Base-by-base conservation (phyloP, 1,140 invertebrate genomes). In the Drosophila orena region DNA sequence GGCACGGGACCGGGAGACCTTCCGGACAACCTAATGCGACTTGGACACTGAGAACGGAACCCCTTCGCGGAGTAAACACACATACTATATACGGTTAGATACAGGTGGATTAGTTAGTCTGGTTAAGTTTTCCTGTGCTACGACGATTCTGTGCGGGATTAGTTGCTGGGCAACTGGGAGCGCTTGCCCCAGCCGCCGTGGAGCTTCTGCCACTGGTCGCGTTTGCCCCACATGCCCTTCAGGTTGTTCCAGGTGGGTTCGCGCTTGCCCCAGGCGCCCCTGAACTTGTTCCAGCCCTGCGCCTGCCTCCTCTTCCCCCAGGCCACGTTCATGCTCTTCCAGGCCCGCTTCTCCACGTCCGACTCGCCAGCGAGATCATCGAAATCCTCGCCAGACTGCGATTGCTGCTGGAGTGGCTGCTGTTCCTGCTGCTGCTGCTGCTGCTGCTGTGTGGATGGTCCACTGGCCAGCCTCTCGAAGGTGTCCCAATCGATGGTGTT, bases 191-290 rank as follows among this genome's bases (percentile, higher is more conserved):
- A 92, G 8, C 91, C 89, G 10, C 77, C 90, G 38, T 90, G 81
- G 42, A 92, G 55, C 72, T 91, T 92, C 15, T 79, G 80, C 91
- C 91, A 91, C 30, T 90, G 81, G 72, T 91, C 86, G 44, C 94
- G 93, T 90, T 96, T 96, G 80, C 95, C 95, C 95, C 95, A 96
- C 90, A 96, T 94, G 38, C 95, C 95, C 91, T 95, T 94, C 66
- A 96, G 93, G 89, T 96, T 96, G 90, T 95, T 95, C 95, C 95
- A 96, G 81, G 94, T 95, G 4, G 95, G 95, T 77, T 95, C 95
- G 40, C 95, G 93, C 91, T 96, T 96, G 79, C 94, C 95, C 94
- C 95, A 95, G 77, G 94, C 92, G 49, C 94, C 94, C 92, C 77
- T 49, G 81, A 95, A 95, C 88, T 93, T 95, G 38, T 93, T 93